Conservation (phyloP, 1,140 invertebrate genomes). For the Heliconius himera region DNA sequence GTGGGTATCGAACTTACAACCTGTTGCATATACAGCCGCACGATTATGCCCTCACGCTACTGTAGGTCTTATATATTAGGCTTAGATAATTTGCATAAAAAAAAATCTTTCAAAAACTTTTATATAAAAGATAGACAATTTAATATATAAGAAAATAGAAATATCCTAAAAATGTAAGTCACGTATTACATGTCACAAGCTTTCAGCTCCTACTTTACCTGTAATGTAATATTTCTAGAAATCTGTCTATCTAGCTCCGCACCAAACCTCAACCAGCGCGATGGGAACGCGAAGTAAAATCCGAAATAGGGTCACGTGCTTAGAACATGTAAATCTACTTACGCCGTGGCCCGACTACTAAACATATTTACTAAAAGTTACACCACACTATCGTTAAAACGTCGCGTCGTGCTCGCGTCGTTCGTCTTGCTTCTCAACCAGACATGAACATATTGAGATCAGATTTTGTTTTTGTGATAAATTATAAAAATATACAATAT, state of each 20-base stretch:
- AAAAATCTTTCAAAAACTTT: too few relatives aligned
- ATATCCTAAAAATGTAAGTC: not conserved
- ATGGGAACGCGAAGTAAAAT: constrained; percentile 64
- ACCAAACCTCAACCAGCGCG: constrained; percentile 51
- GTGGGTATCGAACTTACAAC: too few relatives aligned
- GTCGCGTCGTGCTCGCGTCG: constrained; percentile 19
- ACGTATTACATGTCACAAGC: constrained; percentile 12
- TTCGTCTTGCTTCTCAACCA: not conserved
- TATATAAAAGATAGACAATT: not conserved
- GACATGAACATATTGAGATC: not conserved
- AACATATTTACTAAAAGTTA: constrained; percentile 61
- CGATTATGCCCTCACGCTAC: too few relatives aligned
- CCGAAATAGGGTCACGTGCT: constrained; percentile 74
- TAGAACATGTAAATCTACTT: constrained; percentile 77
- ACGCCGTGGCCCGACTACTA: constrained; percentile 60
- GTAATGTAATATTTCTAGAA: constrained; percentile 16
- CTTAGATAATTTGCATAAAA: too few relatives aligned
- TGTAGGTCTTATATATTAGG: too few relatives aligned
- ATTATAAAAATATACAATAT: not conserved
- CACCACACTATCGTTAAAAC: constrained; percentile 49
- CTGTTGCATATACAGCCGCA: too few relatives aligned
- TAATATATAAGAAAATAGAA: not conserved
- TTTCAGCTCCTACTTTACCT: constrained; percentile 8
- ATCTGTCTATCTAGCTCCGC: constrained; percentile 14
- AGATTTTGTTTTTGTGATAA: not conserved